phyloP scores from a whole-genome alignment of 2,113 vertebrate genomes.

The rat (Rattus norvegicus) region GRCr8 NC_086021.1:30588001-30588500 shows the following conservation, averaged over 20 bases:
- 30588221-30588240: not conserved
- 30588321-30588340: no score
- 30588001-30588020: not conserved
- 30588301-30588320: not conserved
- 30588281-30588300: not conserved
- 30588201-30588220: not conserved
- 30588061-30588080: not conserved
- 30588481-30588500: not conserved
- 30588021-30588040: not conserved
- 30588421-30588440: not conserved
- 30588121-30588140: not conserved
- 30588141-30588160: no score
- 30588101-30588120: not conserved
- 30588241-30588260: not conserved
- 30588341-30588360: not conserved
- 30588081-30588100: not conserved
- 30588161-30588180: not conserved
- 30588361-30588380: not conserved
- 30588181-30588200: not conserved
- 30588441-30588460: not conserved
- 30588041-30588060: not conserved
- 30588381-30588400: not conserved
- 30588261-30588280: not conserved
- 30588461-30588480: not conserved
- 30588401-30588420: not conserved